phyloP scores from a whole-genome alignment of 2,113 vertebrate species.

The Phodopus roborovskii region DNA sequence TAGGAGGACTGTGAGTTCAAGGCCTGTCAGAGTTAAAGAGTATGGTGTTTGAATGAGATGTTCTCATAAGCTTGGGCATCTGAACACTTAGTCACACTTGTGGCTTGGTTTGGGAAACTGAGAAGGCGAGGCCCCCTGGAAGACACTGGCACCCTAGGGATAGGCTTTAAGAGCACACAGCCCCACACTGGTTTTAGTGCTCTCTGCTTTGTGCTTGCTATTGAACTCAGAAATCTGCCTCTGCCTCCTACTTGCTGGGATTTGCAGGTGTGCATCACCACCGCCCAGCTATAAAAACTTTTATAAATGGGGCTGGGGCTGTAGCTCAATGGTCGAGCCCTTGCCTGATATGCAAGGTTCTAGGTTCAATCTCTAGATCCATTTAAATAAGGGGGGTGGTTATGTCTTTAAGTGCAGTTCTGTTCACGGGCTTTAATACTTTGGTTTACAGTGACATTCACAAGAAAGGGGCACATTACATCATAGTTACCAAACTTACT shows the following conservation, averaged over 20 bases:
- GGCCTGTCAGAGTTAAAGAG: background rate
- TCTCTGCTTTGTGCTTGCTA: background rate
- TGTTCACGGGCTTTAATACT: background rate
- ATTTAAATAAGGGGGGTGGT: background rate
- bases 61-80: background rate
- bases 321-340: background rate
- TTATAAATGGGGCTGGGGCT: background rate
- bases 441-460: background rate
- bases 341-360: background rate
- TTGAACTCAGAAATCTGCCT: background rate
- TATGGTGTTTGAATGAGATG: background rate
- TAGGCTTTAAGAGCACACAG: background rate
- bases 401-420: background rate
- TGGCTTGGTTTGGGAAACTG: background rate
- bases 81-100: background rate
- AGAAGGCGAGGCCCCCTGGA: no score
- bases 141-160: background rate
- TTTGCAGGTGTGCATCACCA: background rate
- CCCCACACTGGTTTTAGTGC: background rate
- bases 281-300: background rate
- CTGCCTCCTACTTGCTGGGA: background rate
- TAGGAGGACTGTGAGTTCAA: background rate
- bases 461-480: background rate
- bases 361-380: background rate
- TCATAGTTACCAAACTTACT: background rate